Percentiles rank a stretch among this genome's conserved stretches.
Conservation (phyloP, 2,797 vertebrate species). For the Enteromius trimaculatus region DNA sequence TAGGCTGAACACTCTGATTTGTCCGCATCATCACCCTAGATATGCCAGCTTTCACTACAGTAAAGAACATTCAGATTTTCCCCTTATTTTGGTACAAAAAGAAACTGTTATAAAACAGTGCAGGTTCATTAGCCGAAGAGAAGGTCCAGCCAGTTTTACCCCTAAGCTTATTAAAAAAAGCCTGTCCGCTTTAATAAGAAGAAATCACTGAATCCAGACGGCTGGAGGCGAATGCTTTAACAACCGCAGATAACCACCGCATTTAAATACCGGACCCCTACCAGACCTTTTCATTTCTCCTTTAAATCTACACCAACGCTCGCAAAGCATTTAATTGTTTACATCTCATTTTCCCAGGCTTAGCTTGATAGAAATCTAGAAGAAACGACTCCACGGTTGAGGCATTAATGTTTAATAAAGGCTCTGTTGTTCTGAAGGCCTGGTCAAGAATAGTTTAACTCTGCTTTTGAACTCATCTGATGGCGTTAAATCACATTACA, state of each 20-base stretch:
- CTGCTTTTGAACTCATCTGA: not conserved
- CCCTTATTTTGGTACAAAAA: constrained; percentile 65
- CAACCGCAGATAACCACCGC: constrained; percentile 64
- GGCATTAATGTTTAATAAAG: constrained; percentile 25
- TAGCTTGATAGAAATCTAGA: constrained; percentile 72
- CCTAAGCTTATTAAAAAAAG: constrained; percentile 64
- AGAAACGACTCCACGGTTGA: constrained; percentile 56
- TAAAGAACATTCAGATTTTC: constrained; percentile 59
- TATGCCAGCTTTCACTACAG: constrained; percentile 11
- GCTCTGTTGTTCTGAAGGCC: constrained; percentile 32
- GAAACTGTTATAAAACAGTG: constrained; percentile 66
- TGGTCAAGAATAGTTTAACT: not conserved
- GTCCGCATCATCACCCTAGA: not conserved
- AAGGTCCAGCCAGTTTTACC: constrained; percentile 70
- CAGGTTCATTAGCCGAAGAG: constrained; percentile 72
- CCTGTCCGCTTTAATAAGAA: constrained; percentile 68
- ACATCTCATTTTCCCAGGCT: constrained; percentile 72
- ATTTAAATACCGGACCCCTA: constrained; percentile 54
- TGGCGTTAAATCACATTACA: not conserved
- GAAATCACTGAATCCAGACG: constrained; percentile 67
- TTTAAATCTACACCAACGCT: constrained; percentile 63
- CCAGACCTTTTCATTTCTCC: constrained; percentile 56
- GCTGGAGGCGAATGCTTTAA: constrained; percentile 64
- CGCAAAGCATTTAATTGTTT: constrained; percentile 72
- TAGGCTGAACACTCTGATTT: constrained; percentile 47